Evolutionary conservation across 2,888 invertebrate species (phyloP), one percentile per base, ranked within the genome.

Genomic region (Acrocyrtus sp.): DNA sequence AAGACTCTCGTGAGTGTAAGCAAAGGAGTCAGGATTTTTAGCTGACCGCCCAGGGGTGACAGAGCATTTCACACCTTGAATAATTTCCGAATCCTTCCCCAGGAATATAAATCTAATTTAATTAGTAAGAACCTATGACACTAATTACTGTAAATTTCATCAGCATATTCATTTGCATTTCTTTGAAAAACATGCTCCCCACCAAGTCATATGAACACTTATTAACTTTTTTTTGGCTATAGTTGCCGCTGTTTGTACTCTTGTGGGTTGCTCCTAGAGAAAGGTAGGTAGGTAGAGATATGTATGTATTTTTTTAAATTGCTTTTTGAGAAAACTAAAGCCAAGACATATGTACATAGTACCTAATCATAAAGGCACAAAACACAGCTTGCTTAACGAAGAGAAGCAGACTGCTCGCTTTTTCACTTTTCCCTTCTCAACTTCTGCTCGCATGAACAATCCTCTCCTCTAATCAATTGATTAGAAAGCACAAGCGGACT

Each of bases 131-230:
- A 63, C 70, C 62, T 70, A 58, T 70, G 70, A 70, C 70, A 63
- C 70, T 70, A 70, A 70, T 70, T 70, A 70, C 70, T 51, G 57
- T 70, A 70, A 70, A 70, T 70, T 70, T 70, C 70, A 70, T 70
- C 73, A 74, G 58, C 67, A 62, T 68, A n/a, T 63, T 74, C 73
- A 62, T 62, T 67, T 63, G 58, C 62, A 74, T 68, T 74, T 62
- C 62, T 57, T 58, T 67, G 67, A 74, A 19, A 65, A 54, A 62
- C 67, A 73, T 63, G 62, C 66, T 67, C 66, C 72, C 70, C 70
- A 63, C 70, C 63, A 63, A 48, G 66, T 53, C 48, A 53, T n/a
- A n/a, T n/a, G n/a, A n/a, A n/a, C 41, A 53, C 29, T 53, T 62
- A 62, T 51, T 53, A 43, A 54, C 22, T 27, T 65, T 51, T 54